Percentiles rank a stretch among this genome's conserved stretches.
Evolutionary conservation across 2,888 invertebrate species (phyloP).

Genomic region (Diarsia mendica): DNA sequence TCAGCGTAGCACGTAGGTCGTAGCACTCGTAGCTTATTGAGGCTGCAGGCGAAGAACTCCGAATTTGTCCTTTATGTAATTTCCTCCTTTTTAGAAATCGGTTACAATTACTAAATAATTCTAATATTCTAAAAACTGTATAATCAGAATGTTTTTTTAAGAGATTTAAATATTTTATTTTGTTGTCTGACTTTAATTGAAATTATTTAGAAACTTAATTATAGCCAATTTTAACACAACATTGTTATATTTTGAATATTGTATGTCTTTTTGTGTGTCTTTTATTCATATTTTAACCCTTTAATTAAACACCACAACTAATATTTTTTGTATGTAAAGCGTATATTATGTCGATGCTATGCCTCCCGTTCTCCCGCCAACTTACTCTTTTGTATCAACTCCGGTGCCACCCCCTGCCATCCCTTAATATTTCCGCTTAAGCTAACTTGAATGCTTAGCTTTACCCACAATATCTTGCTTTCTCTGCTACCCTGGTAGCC

Average conservation of each 20-base stretch:
- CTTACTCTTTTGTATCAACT: constrained; percentile 6
- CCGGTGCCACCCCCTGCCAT: not conserved
- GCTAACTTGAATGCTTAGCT: not conserved
- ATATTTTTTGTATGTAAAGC: not conserved
- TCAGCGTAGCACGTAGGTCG: no score
- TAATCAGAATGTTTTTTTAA: not conserved
- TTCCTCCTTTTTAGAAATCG: not conserved
- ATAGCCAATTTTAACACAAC: not conserved
- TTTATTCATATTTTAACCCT: not conserved
- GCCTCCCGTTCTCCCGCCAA: not conserved
- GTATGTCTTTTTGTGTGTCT: no score
- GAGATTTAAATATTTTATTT: not conserved
- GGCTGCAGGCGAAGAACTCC: not conserved
- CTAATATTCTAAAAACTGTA: not conserved
- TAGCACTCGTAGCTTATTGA: no score
- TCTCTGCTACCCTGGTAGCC: constrained; percentile 45
- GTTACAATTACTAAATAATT: not conserved
- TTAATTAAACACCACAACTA: not conserved
- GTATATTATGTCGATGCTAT: not conserved
- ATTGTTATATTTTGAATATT: not conserved
- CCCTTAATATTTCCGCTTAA: constrained; percentile 23
- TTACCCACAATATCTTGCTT: not conserved
- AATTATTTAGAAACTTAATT: not conserved
- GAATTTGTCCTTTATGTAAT: not conserved
- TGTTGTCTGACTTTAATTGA: not conserved